Conservation (phyloP, 1,140 invertebrate species). For the Cepaea nemoralis region DNA sequence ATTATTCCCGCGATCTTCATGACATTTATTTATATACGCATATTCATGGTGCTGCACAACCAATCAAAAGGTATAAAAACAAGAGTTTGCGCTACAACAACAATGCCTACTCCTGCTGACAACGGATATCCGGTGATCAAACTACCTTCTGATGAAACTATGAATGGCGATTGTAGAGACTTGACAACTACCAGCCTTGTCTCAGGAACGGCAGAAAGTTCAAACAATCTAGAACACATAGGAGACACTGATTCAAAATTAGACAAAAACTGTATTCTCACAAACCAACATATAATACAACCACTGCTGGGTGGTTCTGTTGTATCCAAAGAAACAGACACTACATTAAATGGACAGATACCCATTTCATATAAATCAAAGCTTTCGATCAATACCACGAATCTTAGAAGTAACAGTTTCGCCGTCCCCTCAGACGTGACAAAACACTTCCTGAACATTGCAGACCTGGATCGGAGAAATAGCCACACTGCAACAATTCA, state of each 20-base stretch:
- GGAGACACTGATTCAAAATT: background rate
- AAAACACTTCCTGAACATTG: background rate
- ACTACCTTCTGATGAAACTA: background rate
- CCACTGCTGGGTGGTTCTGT: background rate
- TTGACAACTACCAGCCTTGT: slow-evolving; percentile 39
- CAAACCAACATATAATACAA: background rate
- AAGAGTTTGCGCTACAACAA: background rate
- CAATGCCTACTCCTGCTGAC: background rate
- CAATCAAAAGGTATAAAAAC: slow-evolving; percentile 43
- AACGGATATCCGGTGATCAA: background rate
- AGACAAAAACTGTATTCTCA: background rate
- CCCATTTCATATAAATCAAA: background rate
- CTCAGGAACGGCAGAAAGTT: background rate
- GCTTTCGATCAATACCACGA: background rate
- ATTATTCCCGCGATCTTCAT: slow-evolving; percentile 96
- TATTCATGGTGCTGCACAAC: slow-evolving; percentile 81
- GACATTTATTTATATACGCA: slow-evolving; percentile 96
- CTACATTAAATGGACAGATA: background rate
- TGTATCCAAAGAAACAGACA: background rate
- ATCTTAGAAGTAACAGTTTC: slow-evolving; percentile 26
- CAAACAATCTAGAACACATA: background rate
- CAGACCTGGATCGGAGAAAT: slow-evolving; percentile 19
- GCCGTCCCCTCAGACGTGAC: background rate
- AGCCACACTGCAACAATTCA: slow-evolving; percentile 19
- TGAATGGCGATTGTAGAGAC: slow-evolving; percentile 30